Conservation (phyloP, 2,888 invertebrate genomes). For the Macrosiphum euphorbiae region DNA sequence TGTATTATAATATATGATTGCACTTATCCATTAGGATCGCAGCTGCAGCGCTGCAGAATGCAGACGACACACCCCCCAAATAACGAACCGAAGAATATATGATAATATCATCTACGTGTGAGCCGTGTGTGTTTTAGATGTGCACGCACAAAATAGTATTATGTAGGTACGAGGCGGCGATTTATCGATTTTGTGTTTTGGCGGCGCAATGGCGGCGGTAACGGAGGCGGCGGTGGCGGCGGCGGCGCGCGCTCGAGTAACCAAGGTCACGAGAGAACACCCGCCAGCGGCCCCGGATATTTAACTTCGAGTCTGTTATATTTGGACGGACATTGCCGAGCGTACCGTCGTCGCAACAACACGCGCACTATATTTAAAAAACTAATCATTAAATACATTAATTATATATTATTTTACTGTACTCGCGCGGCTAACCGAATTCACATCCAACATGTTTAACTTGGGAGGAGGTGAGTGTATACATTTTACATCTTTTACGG, state of each 20-base stretch:
- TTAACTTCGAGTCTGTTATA: slow-evolving; percentile 44
- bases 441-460: slow-evolving; percentile 50
- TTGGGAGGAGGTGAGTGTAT: slow-evolving; percentile 56
- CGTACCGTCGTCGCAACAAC: neutral
- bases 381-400: neutral
- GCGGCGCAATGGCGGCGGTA: slow-evolving; percentile 21
- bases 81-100: neutral
- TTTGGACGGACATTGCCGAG: slow-evolving; percentile 50
- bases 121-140: neutral
- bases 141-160: neutral
- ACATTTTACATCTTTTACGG: neutral
- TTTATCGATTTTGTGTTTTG: slow-evolving; percentile 51
- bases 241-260: neutral
- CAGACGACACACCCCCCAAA: neutral
- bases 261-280: slow-evolving; percentile 52
- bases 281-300: slow-evolving; percentile 43
- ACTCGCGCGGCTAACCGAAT: neutral
- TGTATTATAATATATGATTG: neutral
- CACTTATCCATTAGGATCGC: neutral
- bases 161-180: neutral
- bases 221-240: neutral
- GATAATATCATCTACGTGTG: neutral
- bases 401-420: neutral
- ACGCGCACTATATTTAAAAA: neutral
- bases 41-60: neutral